Conservation (phyloP, 2,797 vertebrate genomes). For the Spinibarbus caldwelli region DNA sequence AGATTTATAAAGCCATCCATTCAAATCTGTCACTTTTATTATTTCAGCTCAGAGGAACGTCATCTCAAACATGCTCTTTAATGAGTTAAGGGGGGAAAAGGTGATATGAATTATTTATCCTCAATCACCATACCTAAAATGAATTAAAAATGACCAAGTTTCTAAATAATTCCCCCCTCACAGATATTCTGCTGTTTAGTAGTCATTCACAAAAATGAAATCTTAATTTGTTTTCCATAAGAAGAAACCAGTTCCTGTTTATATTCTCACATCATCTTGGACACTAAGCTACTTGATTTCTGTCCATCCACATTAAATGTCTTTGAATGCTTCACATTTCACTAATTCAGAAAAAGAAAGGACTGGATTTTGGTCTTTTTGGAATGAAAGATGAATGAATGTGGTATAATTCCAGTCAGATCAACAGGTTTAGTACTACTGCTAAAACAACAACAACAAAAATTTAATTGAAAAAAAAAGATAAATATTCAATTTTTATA, state of each 20-base stretch:
- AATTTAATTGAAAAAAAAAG: neutral
- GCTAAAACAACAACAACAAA: neutral
- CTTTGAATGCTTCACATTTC: slow-evolving; percentile 9
- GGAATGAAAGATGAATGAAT: neutral
- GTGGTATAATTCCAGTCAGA: neutral
- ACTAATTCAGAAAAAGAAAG: neutral
- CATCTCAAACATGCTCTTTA: slow-evolving; percentile 66
- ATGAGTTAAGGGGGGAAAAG: slow-evolving; percentile 80
- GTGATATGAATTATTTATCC: slow-evolving; percentile 82
- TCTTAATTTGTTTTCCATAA: slow-evolving; percentile 2
- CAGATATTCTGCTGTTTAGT: slow-evolving; percentile 7
- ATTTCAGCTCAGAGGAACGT: slow-evolving; percentile 53
- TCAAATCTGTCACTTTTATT: slow-evolving; percentile 62
- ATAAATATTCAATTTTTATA: neutral
- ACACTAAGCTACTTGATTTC: no score
- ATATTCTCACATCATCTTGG: neutral
- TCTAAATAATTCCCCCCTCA: slow-evolving; percentile 47
- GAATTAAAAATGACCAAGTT: slow-evolving; percentile 72
- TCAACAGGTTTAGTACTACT: slow-evolving; percentile 7
- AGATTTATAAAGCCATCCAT: slow-evolving; percentile 60
- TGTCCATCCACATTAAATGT: neutral
- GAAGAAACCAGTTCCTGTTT: neutral
- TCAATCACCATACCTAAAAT: slow-evolving; percentile 78
- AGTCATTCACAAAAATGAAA: slow-evolving; percentile 7
- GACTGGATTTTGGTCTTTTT: neutral